Base-by-base conservation (phyloP, 2,888 invertebrate species). In the Xestia c-nigrum region DNA sequence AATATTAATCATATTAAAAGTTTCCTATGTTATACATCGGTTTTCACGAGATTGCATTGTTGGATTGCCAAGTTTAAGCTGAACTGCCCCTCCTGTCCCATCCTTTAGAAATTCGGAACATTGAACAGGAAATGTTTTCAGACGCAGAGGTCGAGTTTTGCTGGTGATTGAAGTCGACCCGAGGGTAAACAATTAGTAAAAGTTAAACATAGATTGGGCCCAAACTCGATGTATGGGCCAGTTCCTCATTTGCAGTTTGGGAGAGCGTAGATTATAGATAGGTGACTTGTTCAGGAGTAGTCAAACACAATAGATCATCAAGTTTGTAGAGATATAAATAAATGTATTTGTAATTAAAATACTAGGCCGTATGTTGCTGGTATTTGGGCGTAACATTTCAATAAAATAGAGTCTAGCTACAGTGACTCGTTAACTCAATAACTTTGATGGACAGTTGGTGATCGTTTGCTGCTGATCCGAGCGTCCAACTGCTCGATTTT, bases 151-250 rank as follows among this genome's bases (percentile, higher is more conserved):
- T 90, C 90, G 83, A 47, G 47, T 71, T 87, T 86, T 3, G 73
- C 74, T 91, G 93, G 93, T 89, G 89, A 88, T 87, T 87, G 87
- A 88, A 91, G 90, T 89, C 88, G 90, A 89, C 90, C 91, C 92
- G 89, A 89, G 90, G 89, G 92, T 92, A 94, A 95, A 95, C 95
- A 95, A 95, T 95, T 95, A 94, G 92, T 84, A 89, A 90, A 95
- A 95, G 94, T 95, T 95, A 95, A 95, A 94, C 93, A 94, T 90
- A 90, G 91, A 92, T 92, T 91, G 89, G 89, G 89, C 90, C 91
- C 90, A 87, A 90, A 91, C 91, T 90, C 88, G 78, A 90, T 90
- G 89, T 91, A 89, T 90, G 89, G 89, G 90, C 88, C 89, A 89
- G 92, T 93, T 91, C 90, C 92, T 93, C 92, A 91, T 92, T 92